Evolutionary conservation across 2,113 vertebrate genomes (phyloP).

Genomic region (Bothrops jararaca): DNA sequence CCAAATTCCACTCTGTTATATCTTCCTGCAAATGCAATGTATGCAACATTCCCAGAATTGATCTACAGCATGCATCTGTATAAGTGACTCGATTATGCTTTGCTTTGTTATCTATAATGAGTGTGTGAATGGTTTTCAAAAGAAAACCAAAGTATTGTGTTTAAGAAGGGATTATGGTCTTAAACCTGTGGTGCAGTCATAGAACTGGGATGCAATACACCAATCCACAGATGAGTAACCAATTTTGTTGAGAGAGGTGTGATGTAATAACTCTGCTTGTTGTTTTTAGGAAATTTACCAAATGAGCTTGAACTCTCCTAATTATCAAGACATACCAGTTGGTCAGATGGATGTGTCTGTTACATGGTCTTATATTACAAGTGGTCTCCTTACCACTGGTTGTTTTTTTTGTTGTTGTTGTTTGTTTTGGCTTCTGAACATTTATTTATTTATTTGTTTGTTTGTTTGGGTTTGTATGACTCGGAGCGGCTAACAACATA

Average conservation of each 20-base stretch:
- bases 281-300: not conserved
- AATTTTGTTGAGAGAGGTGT: not conserved
- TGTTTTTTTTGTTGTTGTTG: not conserved
- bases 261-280: not conserved
- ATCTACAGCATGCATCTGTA: not conserved
- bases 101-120: not conserved
- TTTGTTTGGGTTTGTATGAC: no score
- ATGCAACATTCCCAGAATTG: not conserved
- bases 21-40: not conserved
- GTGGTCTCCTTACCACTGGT: not conserved
- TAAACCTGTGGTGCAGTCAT: not conserved
- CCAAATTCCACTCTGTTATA: not conserved
- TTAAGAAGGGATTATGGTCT: not conserved
- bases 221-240: not conserved
- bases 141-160: not conserved
- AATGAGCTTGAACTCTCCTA: not conserved
- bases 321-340: not conserved
- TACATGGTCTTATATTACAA: not conserved
- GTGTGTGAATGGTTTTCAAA: not conserved
- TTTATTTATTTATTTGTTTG: no score
- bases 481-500: no score
- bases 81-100: not conserved
- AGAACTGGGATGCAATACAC: not conserved
- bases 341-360: not conserved
- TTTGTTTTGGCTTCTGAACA: not conserved